These are phyloP conservation scores for Neogale vison DNA, from an alignment of 2,113 vertebrate genomes.

Conservation along the genomic window DNA sequence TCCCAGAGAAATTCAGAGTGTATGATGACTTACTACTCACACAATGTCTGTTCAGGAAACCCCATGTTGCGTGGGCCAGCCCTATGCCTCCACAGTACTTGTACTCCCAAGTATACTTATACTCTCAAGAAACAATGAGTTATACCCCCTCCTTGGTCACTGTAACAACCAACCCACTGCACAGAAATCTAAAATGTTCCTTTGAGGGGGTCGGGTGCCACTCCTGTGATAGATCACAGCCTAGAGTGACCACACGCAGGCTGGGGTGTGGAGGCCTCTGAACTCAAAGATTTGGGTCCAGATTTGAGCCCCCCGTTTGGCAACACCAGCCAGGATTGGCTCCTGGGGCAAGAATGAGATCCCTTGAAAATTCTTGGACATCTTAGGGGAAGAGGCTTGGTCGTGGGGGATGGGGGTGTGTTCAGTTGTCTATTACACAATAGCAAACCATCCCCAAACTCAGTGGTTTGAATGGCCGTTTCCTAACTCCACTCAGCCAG, in stretches of 20 bases:
- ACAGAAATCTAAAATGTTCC: not conserved
- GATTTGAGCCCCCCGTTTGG: not conserved
- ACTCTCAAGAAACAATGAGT: not conserved
- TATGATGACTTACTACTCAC: not conserved
- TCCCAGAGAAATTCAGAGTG: not conserved
- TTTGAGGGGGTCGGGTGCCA: not conserved
- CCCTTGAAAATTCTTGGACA: not conserved
- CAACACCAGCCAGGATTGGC: not conserved
- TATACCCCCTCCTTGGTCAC: not conserved
- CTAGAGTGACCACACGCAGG: not conserved
- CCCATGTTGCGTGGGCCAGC: too few species aligned
- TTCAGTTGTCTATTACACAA: not conserved
- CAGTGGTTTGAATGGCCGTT: not conserved
- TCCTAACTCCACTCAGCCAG: not conserved
- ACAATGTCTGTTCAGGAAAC: not conserved
- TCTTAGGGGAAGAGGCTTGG: not conserved
- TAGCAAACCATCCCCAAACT: not conserved
- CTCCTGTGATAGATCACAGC: not conserved
- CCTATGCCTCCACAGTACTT: too few species aligned
- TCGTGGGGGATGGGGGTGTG: too few species aligned
- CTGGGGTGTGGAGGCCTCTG: not conserved
- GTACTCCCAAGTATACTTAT: too few species aligned
- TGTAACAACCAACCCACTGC: not conserved
- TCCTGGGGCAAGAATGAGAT: not conserved
- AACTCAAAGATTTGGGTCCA: not conserved